These are phyloP conservation scores for Vimba vimba DNA, from an alignment of 2,113 vertebrate genomes.

Conservation along the genomic window DNA sequence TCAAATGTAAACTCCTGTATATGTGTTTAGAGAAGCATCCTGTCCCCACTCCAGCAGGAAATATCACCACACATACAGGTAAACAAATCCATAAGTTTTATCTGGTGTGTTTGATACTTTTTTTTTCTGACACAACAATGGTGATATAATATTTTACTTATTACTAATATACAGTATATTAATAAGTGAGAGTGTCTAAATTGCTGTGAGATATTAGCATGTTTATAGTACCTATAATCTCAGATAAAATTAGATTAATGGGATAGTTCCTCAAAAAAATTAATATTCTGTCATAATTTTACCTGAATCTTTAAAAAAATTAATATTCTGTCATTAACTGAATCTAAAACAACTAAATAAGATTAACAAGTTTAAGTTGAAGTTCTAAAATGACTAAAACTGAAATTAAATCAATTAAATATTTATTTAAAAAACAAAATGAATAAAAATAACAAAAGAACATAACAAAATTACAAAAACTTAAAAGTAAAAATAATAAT, in stretches of 20 bases:
- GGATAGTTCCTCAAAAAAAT: background rate
- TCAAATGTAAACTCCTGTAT: constrained; percentile 33
- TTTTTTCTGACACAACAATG: background rate
- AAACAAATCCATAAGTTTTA: constrained; percentile 18
- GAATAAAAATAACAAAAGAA: background rate
- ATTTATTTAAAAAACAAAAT: background rate
- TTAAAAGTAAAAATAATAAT: background rate
- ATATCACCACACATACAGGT: constrained; percentile 67
- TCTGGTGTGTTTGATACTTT: background rate
- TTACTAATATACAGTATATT: constrained; percentile 6
- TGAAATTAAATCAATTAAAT: background rate
- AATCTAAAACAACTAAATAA: background rate
- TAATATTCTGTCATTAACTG: background rate
- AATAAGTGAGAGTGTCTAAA: background rate
- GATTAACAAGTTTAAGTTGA: background rate
- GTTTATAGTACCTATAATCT: background rate
- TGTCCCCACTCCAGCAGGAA: constrained; percentile 60
- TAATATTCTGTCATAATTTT: background rate
- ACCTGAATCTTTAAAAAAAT: background rate
- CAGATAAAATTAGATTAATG: background rate
- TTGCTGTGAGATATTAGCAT: background rate
- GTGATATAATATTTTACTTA: background rate
- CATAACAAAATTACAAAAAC: background rate
- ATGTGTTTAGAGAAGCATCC: constrained; percentile 66
- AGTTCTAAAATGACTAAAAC: background rate